These are phyloP conservation scores for Ennomos quercinarius DNA, from an alignment of 2,888 invertebrate species.

Conservation along the genomic window DNA sequence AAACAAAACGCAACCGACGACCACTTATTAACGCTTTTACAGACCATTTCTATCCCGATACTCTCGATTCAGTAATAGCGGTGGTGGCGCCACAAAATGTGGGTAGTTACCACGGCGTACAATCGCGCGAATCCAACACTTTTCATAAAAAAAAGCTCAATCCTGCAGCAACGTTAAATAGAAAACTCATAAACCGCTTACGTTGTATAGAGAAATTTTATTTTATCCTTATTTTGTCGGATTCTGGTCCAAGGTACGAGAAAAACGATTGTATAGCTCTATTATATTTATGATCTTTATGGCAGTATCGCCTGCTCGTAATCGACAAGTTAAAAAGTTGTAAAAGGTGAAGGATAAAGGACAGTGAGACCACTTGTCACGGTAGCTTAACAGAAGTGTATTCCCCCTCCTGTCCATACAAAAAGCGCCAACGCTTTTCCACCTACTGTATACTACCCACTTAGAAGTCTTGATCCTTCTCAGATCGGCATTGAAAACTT, in stretches of 20 bases:
- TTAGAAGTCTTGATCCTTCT: too few relatives aligned
- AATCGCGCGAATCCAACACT: conserved; percentile 27
- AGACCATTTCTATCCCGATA: conserved; percentile 11
- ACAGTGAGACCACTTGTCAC: too few relatives aligned
- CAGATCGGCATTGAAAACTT: too few relatives aligned
- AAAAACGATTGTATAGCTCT: neutral
- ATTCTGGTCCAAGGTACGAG: neutral
- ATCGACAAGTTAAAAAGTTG: too few relatives aligned
- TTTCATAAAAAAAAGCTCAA: conserved; percentile 49
- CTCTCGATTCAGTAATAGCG: conserved; percentile 19
- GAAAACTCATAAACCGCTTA: conserved; percentile 65
- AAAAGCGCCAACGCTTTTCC: too few relatives aligned
- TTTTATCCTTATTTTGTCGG: conserved; percentile 47
- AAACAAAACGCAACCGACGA: conserved; percentile 15
- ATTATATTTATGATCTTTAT: too few relatives aligned
- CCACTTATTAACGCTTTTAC: conserved; percentile 22
- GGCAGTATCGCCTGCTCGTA: too few relatives aligned
- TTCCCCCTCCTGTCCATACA: too few relatives aligned
- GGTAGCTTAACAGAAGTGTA: too few relatives aligned
- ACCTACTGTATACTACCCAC: too few relatives aligned
- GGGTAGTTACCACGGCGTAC: conserved; percentile 12
- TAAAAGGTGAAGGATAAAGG: too few relatives aligned
- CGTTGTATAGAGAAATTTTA: conserved; percentile 54
- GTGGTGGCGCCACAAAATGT: conserved; percentile 22
- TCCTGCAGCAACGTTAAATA: conserved; percentile 55